Evolutionary conservation across 2,888 invertebrate species (phyloP), one percentile per base, ranked within the genome.

Genomic region (Eupithecia tripunctaria): DNA sequence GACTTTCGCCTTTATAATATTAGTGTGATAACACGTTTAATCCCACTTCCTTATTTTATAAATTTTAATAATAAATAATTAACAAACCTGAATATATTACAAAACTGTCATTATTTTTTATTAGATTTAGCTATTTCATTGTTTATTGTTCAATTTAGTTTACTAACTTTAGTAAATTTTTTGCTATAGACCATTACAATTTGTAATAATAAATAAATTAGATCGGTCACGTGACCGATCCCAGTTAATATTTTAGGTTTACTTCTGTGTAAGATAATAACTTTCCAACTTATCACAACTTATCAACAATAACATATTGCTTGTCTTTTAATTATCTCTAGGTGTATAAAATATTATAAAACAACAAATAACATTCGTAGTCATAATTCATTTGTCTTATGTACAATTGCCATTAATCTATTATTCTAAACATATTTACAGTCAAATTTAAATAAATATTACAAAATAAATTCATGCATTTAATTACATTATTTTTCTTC

Each of bases 321-420:
- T 71, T 38, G 29, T 56, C 62, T 51, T 29, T 67, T 59, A 65
- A 66, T 38, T 65, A 41, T 70, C 41, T 70, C 70, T 66, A 70
- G 6, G 6, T 41, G 56, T 65, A 70, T 70, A 70, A 65, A 70
- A 70, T 59, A 32, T 67, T 25, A 62, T 62, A 12, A 71, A 51
- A 51, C 21, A 51, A 51, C 41, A 51, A 51, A 51, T 51, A 51
- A 51, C 51, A 51, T 51, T 43, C 47, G n/a, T 47, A 47, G 47
- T 51, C 51, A n/a, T 51, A 51, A 21, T 51, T 18, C 27, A 18
- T 60, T 29, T 12, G 25, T 51, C 10, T 51, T 51, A 51, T 51
- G 51, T 51, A 51, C 51, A 51, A 51, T 51, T 47, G n/a, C 47
- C n/a, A 47, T 47, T n/a, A n/a, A 43, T 18, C 6, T 43, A 51